Evolutionary conservation across 2,113 vertebrate genomes (phyloP).

Genomic region (pig (Sus scrofa)): T2T-Sscrofa CM000813.6:124820501-124821000

Average conservation of each 20-base stretch:
- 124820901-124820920: rapidly evolving
- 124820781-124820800: background rate
- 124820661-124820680: background rate
- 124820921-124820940: too few species aligned
- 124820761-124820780: background rate
- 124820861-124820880: rapidly evolving
- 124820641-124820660: background rate
- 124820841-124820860: background rate
- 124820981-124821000: background rate
- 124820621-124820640: background rate
- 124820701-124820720: background rate
- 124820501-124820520: background rate
- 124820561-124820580: background rate
- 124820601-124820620: too few species aligned
- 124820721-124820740: too few species aligned
- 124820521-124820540: background rate
- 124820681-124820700: background rate
- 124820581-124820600: rapidly evolving
- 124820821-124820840: background rate
- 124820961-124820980: background rate
- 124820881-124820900: rapidly evolving
- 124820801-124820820: background rate
- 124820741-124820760: too few species aligned
- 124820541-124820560: background rate
- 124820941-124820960: background rate